Conservation (phyloP, 2,113 vertebrate species). For the Progne subis region DNA sequence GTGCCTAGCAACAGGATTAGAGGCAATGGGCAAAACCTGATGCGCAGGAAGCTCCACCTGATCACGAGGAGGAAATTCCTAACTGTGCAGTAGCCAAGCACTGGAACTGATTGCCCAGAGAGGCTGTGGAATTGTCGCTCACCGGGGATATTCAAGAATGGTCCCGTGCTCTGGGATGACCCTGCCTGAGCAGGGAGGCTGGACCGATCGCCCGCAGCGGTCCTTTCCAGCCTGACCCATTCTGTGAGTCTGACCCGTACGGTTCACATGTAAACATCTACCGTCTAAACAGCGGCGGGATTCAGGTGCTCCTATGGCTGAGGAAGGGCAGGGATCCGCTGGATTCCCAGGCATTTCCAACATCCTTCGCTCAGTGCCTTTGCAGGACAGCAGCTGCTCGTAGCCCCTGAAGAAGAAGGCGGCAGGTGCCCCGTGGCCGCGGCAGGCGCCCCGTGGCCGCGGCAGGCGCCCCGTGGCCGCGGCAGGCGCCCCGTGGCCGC, state of each 20-base stretch:
- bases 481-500: no score
- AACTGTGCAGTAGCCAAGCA: no score
- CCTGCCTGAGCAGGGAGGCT: not conserved
- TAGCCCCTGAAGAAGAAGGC: accelerated
- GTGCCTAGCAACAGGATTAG: not conserved
- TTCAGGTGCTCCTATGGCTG: accelerated
- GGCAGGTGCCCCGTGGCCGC: no score
- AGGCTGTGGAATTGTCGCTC: accelerated
- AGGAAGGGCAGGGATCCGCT: accelerated
- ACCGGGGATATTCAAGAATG: no score
- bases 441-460: no score
- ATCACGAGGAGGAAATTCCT: not conserved
- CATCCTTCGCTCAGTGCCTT: accelerated
- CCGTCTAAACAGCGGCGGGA: accelerated
- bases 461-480: no score
- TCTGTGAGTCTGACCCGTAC: not conserved
- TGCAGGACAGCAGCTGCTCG: accelerated
- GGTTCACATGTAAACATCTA: accelerated
- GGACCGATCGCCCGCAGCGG: not conserved
- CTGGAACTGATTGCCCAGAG: no score
- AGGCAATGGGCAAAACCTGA: not conserved
- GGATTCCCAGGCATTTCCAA: not conserved
- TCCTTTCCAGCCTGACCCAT: not conserved
- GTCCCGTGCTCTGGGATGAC: not conserved
- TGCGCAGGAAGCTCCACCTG: not conserved